Percentiles rank a stretch among this genome's conserved stretches.
These are phyloP conservation scores for Galago senegalensis DNA, from an alignment of 2,797 vertebrate genomes.

Conservation along the genomic window DNA sequence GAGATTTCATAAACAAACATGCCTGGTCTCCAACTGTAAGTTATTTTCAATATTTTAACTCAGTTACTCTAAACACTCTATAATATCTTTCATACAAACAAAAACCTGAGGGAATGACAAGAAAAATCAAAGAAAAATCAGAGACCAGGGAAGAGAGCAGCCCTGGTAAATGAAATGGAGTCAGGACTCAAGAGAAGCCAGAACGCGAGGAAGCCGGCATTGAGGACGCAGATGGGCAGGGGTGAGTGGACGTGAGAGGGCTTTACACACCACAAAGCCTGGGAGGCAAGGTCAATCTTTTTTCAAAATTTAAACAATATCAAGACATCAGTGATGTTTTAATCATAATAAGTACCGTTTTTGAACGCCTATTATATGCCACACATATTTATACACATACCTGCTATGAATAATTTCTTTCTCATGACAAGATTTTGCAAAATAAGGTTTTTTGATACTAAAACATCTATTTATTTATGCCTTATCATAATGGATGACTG, in stretches of 20 bases:
- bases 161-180: neutral
- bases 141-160: neutral
- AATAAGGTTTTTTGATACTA: slow-evolving; percentile 19
- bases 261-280: neutral
- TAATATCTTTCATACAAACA: neutral
- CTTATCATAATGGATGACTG: slow-evolving; percentile 1
- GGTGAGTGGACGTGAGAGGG: neutral
- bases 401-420: neutral
- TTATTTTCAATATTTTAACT: slow-evolving; percentile 39
- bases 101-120: neutral
- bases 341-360: neutral
- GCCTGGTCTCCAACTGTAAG: neutral
- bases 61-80: neutral
- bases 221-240: too few species aligned
- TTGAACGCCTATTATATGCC: neutral
- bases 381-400: neutral
- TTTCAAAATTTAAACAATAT: neutral
- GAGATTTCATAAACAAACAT: neutral
- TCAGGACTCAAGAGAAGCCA: neutral
- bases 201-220: neutral
- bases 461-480: slow-evolving; percentile 8
- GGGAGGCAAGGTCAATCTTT: neutral
- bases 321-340: neutral
- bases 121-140: neutral
- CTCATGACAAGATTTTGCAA: neutral